A percentile compares a stretch with the other conserved stretches of the same genome.
These are phyloP conservation scores for Nothobranchius kuhntae DNA, from an alignment of 2,113 vertebrate genomes.

Conservation along the genomic window DNA sequence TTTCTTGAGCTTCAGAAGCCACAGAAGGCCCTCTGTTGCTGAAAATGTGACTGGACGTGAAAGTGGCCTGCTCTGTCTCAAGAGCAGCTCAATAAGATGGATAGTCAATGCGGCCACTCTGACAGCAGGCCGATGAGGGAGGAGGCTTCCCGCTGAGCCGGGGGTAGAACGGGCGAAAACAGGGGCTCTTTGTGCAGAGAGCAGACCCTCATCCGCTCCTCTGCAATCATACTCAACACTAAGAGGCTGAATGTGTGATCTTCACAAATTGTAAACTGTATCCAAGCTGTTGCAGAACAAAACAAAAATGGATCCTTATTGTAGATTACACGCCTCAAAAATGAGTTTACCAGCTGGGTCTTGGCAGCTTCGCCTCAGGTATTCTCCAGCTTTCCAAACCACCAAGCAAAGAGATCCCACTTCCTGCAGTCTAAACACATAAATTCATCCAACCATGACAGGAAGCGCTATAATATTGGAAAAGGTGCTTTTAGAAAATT, in stretches of 20 bases:
- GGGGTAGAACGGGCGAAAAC: conserved; percentile 51
- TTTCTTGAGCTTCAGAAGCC: conserved; percentile 13
- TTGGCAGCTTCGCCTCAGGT: neutral
- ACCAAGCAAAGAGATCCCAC: neutral
- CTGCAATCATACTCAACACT: conserved; percentile 7
- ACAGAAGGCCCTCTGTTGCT: conserved; percentile 48
- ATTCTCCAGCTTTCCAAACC: conserved; percentile 6
- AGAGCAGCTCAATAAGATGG: conserved; percentile 58
- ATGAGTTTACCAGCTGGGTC: neutral
- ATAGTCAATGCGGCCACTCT: conserved; percentile 65
- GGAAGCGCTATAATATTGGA: conserved; percentile 13
- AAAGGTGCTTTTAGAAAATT: conserved; percentile 22
- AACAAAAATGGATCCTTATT: conserved; percentile 1
- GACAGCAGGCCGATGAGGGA: conserved; percentile 46
- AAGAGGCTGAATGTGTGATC: conserved; percentile 18
- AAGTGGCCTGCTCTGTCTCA: conserved; percentile 58
- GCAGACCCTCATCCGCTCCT: conserved; percentile 23
- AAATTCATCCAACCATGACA: conserved; percentile 6
- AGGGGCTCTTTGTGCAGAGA: conserved; percentile 67
- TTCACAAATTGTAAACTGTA: neutral
- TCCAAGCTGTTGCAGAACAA: neutral
- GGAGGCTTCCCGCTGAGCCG: conserved; percentile 63
- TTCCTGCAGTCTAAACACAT: neutral
- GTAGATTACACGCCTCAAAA: neutral
- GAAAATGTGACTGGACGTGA: conserved; percentile 28